Evolutionary conservation across 2,888 invertebrate species (phyloP).

Genomic region (Amphimallon solstitiale): DNA sequence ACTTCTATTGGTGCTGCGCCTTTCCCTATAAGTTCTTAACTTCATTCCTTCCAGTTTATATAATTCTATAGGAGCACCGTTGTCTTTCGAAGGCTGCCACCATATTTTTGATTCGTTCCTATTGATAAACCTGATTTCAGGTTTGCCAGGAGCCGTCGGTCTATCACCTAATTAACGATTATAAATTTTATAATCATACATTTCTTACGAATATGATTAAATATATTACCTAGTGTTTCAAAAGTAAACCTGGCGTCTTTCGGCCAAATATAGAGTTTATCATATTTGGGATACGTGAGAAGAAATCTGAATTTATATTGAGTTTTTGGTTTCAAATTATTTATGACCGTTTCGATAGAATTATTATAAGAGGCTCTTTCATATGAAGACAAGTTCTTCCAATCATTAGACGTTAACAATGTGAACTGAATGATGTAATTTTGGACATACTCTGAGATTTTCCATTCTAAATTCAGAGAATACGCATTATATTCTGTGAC

Average conservation of each 20-base stretch:
- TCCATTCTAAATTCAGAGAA: constrained; percentile 75
- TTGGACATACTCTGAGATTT: constrained; percentile 66
- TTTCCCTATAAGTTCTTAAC: constrained; percentile 55
- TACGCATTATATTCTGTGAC: constrained; percentile 69
- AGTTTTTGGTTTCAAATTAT: constrained; percentile 76
- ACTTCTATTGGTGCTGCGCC: constrained; percentile 58
- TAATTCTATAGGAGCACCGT: constrained; percentile 77
- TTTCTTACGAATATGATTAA: background rate
- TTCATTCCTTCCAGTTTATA: constrained; percentile 80
- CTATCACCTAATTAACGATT: constrained; percentile 68
- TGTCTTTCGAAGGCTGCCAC: constrained; percentile 82
- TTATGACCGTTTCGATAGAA: constrained; percentile 53
- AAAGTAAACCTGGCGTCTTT: constrained; percentile 75
- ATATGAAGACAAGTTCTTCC: constrained; percentile 51
- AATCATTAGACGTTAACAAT: constrained; percentile 63
- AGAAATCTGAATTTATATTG: constrained; percentile 80
- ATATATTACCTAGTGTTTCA: constrained; percentile 70
- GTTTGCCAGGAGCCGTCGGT: constrained; percentile 81
- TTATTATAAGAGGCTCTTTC: constrained; percentile 49
- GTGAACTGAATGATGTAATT: constrained; percentile 66
- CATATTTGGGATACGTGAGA: constrained; percentile 70
- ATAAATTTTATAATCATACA: constrained; percentile 50
- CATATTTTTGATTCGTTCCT: constrained; percentile 80
- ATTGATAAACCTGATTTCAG: constrained; percentile 77
- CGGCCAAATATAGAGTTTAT: constrained; percentile 77